Evolutionary conservation across 1,140 invertebrate species (phyloP).

Genomic region (Asobara japonica): DNA sequence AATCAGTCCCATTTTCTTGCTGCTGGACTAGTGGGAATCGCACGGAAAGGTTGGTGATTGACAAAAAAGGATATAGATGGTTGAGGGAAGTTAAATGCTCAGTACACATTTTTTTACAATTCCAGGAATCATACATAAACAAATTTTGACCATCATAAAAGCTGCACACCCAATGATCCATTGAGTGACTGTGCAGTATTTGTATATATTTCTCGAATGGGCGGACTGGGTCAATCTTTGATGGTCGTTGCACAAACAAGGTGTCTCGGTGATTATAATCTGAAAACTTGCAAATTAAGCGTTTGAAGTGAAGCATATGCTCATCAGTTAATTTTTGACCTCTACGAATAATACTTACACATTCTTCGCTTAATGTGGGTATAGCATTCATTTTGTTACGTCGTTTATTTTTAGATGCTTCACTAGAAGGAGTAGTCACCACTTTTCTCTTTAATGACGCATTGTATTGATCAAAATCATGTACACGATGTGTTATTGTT

Average conservation of each 20-base stretch:
- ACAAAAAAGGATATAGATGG: neutral
- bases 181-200: neutral
- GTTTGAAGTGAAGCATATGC: neutral
- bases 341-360: neutral
- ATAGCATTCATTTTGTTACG: neutral
- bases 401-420: neutral
- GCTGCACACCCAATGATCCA: neutral
- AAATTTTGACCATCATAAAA: neutral
- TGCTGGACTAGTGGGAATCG: neutral
- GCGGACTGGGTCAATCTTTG: neutral
- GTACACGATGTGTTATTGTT: too few species aligned
- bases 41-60: neutral
- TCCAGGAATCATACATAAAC: neutral
- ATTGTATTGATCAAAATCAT: too few species aligned
- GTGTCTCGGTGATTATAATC: neutral
- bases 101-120: neutral
- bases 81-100: neutral
- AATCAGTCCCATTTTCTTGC: neutral
- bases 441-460: too few species aligned
- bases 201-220: neutral
- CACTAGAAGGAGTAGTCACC: too few species aligned
- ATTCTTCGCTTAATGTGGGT: neutral
- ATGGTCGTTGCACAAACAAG: neutral
- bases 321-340: neutral
- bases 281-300: neutral